Percentiles rank a stretch among this genome's conserved stretches.
These are phyloP conservation scores for Protobothrops flavoviridis DNA, from an alignment of 2,113 vertebrate species.

Conservation along the genomic window DNA sequence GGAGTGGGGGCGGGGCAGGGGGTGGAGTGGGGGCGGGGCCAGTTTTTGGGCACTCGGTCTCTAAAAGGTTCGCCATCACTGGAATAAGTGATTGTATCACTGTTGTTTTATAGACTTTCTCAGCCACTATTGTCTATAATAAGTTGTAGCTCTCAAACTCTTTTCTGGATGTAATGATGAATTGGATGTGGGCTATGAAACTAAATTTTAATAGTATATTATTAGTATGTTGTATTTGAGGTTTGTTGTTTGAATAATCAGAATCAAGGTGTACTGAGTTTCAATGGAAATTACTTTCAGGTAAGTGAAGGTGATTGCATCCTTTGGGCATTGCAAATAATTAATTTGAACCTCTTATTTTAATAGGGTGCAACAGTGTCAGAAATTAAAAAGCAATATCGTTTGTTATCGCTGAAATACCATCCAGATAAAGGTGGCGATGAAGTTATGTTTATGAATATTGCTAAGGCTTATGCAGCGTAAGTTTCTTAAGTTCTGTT, in stretches of 20 bases:
- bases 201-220: background rate
- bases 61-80: too few species aligned
- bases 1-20: too few species aligned
- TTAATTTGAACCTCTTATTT: conserved; percentile 47
- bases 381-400: conserved; percentile 97
- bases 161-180: background rate
- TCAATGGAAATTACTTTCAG: background rate
- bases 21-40: too few species aligned
- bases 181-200: background rate
- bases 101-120: background rate
- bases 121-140: background rate
- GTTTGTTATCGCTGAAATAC: conserved; percentile 86
- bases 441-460: conserved; percentile 94
- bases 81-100: background rate
- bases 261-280: background rate
- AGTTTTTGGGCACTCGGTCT: too few species aligned
- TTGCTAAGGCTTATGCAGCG: conserved; percentile 95
- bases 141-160: background rate
- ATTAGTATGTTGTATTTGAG: background rate
- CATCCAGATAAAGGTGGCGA: conserved; percentile 98
- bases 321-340: conserved; percentile 15
- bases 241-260: background rate
- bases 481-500: conserved; percentile 68
- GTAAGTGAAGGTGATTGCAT: background rate
- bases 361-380: conserved; percentile 84